Conservation (phyloP, 2,797 vertebrate species). For the Xerus rutilus region DNA sequence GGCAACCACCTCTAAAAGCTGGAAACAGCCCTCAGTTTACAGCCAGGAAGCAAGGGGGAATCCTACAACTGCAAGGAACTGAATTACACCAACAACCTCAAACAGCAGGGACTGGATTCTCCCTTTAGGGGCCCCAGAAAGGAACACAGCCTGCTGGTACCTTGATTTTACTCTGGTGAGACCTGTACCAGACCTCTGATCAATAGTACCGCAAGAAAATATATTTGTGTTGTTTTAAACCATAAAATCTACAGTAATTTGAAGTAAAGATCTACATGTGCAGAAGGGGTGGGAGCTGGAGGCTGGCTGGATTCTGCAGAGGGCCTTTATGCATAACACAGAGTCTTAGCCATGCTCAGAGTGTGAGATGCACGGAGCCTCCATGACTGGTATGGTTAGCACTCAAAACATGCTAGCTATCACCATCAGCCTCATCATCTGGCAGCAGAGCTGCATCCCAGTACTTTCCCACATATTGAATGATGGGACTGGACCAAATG, state of each 20-base stretch:
- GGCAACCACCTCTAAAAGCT: neutral
- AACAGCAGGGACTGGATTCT: neutral
- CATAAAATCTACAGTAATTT: neutral
- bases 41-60: neutral
- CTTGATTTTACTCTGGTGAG: neutral
- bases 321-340: neutral
- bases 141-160: neutral
- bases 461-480: neutral
- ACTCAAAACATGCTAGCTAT: neutral
- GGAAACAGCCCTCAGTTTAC: neutral
- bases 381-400: neutral
- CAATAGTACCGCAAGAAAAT: neutral
- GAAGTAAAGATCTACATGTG: neutral
- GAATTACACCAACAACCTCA: neutral
- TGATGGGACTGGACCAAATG: neutral
- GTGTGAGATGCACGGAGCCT: neutral
- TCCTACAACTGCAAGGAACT: neutral
- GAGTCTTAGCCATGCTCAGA: neutral
- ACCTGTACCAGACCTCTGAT: neutral
- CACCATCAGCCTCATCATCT: neutral
- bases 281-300: neutral
- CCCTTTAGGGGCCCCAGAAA: neutral
- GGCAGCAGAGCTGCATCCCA: neutral
- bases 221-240: neutral
- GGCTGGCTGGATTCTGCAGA: neutral